Base-by-base conservation (phyloP, 2,797 vertebrate genomes). In the Sebastolobus alascanus region DNA sequence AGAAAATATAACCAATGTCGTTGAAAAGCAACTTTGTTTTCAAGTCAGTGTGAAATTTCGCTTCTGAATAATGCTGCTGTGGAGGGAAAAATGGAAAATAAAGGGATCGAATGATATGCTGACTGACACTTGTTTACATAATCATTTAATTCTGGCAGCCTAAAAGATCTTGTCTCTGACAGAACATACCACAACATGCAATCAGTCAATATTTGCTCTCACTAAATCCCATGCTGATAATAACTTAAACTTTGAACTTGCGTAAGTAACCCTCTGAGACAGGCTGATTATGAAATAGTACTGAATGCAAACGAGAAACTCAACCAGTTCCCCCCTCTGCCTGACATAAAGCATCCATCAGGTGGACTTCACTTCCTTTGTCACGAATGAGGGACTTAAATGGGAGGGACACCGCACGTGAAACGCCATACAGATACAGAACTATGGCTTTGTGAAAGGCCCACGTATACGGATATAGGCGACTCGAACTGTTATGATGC, bases 391-490 rank as follows among this genome's bases (percentile, higher is more conserved):
- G n/a, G 7, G 22, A 63, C 43, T 59, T 20, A 22, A 68, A 38
- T 46, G 6, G 9, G 25, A 50, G 40, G 50, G 38, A 8, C 7
- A 6, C 38, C 20, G 18, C 58, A 46, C 31, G 22, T 56, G 10
- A 65, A 13, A 22, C 22, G 31, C 43, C 16, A 20, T 63, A 33
- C 52, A 33, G 20, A 35, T 43, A 14, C 11, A 31, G 25, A 25
- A 60, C 1, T 22, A 11, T 52, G 61, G 14, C 18, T 64, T 16
- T 50, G n/a, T 40, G 27, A 65, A 31, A 20, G 2, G 18, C 40
- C 82, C 84, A 85, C 84, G 84, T 88, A 80, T 77, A 63, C 70
- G 85, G 85, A 89, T 89, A 25, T 79, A 14, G 8, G 1, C 58
- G 31, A 20, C 18, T 58, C 20, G 27, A 8, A 65, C 37, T 33